phyloP scores from a whole-genome alignment of 2,888 invertebrate species.

The Caprella mutica region DNA sequence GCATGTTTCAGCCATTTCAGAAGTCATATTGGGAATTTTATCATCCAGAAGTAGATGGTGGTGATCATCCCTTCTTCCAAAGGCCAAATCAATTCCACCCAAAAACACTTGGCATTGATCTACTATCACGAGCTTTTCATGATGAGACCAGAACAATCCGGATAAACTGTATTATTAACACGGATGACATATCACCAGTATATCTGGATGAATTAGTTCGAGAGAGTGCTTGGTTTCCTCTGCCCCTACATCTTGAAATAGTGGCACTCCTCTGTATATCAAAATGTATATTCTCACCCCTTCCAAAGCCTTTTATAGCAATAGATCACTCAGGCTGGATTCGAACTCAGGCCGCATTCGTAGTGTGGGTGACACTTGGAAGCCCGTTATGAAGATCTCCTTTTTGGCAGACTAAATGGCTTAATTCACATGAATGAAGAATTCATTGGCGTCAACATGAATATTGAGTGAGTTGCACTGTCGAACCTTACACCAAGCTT shows the following conservation, averaged over 20 bases:
- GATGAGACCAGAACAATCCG: conserved; percentile 15
- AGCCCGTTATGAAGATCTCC: conserved; percentile 15
- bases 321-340: conserved; percentile 4
- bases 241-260: conserved; percentile 4
- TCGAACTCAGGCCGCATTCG: conserved; percentile 6
- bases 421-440: conserved; percentile 12
- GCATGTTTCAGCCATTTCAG: conserved; percentile 5
- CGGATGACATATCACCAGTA: conserved; percentile 15
- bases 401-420: conserved; percentile 3
- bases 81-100: conserved; percentile 15
- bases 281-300: conserved; percentile 13
- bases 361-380: conserved; percentile 9
- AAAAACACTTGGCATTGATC: conserved; percentile 10
- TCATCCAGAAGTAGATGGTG: conserved; percentile 12
- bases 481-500: not conserved
- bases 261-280: conserved; percentile 15
- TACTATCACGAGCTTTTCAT: conserved; percentile 11
- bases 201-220: conserved; percentile 9
- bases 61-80: conserved; percentile 16
- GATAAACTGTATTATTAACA: not conserved
- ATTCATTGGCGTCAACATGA: conserved; percentile 14
- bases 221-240: not conserved
- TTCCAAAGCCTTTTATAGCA: conserved; percentile 7
- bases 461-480: not conserved
- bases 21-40: conserved; percentile 9